Evolutionary conservation across 1,140 invertebrate genomes (phyloP), one percentile per base, ranked within the genome.

Genomic region (Temnothorax nylanderi): DNA sequence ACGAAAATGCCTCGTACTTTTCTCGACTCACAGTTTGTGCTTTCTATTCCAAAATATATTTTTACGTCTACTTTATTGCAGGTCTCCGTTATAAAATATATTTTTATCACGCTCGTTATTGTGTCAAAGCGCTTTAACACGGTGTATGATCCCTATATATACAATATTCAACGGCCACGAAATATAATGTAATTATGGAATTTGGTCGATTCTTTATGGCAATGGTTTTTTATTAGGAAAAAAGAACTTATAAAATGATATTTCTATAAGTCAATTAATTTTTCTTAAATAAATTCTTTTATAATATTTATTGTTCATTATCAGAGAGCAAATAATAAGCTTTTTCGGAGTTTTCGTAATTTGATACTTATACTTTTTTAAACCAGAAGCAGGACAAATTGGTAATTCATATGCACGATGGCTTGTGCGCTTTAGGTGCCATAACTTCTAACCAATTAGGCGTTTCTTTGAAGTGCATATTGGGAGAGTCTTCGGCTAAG

Each of bases 401-500:
- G 13, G 44, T 60, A 60, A 74, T 82, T 62, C 32, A 18, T 75
- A 75, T 74, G 54, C 69, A n/a, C 5, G 69, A 84, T 60, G 47
- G 26, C 37, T 62, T n/a, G 26, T 26, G 69, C 80, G 41, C 80
- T 75, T 84, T 51, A 75, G 54, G 69, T 84, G 69, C 80, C 54
- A 84, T 84, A 84, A 84, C 80, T 84, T 75, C 54, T 84, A 84
- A 84, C 41, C 69, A 84, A 84, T 84, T 84, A 75, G 69, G 69
- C 80, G 56, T 84, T 84, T 84, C 80, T 84, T 84, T 84, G 80
- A 84, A 75, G 80, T 84, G 69, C 69, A 84, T 84, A 84, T 84
- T 84, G 80, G 56, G 56, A 84, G 69, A 84, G 41, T 60, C 80
- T 84, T n/a, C 56, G 67, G 41, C 54, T 84, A 84, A 84, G 80